Base-by-base conservation (phyloP, 2,888 invertebrate species). In the Physocephala rufipes region DNA sequence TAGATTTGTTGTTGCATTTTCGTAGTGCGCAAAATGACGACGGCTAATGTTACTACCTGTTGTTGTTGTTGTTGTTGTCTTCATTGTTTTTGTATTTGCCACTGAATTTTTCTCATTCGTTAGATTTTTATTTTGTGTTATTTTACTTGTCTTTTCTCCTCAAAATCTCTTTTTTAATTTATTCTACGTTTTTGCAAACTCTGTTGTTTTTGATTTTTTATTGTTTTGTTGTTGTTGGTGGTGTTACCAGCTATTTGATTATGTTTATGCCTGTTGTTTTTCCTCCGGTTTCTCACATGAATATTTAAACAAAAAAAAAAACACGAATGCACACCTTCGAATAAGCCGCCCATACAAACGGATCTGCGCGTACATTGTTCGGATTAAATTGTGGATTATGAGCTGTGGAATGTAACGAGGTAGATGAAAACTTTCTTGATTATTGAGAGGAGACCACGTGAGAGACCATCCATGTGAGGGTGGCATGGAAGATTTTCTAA, bases 21-120 rank as follows among this genome's bases (percentile, higher is more conserved):
- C n/a, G n/a, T n/a, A n/a, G n/a, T n/a, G n/a, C n/a, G n/a, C n/a
- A n/a, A n/a, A n/a, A n/a, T n/a, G n/a, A n/a, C n/a, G n/a, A n/a
- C n/a, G n/a, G n/a, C n/a, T n/a, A 49, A 49, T 15, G 3, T 15
- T 49, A 3, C 49, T 49, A 19, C 58, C 64, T 70, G 64, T 64
- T 30, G 45, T 70, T 64, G 64, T 70, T 64, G 49, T 12, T 63
- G 70, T 64, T 70, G 63, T 55, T 64, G 58, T 45, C 47, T 66
- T 16, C 19, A 24, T 1, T 45, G 59, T 15, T 3, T 28, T 19
- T 3, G 59, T 59, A 28, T 19, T 55, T 55, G 24, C 0, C 26
- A 26, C 26, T 55, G 21, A 26, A 24, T 24, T 55, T 55, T 15
- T 26, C 16, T 21, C 19, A 26, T 16, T 26, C 24, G 24, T 55